phyloP scores from a whole-genome alignment of 2,797 vertebrate genomes.

The Pipistrellus nathusii region DNA sequence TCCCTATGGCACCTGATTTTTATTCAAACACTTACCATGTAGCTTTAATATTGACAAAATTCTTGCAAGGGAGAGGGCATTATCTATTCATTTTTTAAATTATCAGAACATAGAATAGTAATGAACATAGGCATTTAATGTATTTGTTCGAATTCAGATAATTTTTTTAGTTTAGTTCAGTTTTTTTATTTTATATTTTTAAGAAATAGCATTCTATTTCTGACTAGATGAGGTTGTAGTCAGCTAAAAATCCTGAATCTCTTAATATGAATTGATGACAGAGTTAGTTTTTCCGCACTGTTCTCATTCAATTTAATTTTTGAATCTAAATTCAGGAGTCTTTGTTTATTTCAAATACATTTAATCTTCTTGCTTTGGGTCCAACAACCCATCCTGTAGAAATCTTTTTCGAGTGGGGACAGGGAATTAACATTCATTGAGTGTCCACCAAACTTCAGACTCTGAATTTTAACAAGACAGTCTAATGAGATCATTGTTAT shows the following conservation, averaged over 20 bases:
- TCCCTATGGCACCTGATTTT: background rate
- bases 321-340: constrained; percentile 10
- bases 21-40: background rate
- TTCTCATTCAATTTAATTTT: constrained; percentile 56
- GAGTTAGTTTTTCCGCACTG: background rate
- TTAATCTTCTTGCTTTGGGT: constrained; percentile 32
- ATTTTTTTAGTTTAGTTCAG: background rate
- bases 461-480: background rate
- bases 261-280: constrained; percentile 35
- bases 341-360: constrained; percentile 24
- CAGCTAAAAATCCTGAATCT: constrained; percentile 2
- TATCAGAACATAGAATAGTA: background rate
- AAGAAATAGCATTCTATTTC: constrained; percentile 13
- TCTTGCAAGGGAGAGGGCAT: background rate
- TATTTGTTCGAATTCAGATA: constrained; percentile 14
- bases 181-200: background rate
- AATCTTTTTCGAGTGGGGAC: background rate
- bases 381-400: background rate
- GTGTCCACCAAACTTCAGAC: background rate
- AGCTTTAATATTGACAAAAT: constrained; percentile 43
- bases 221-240: constrained; percentile 20
- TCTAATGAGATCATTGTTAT: background rate
- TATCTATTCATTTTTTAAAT: constrained; percentile 33
- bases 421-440: background rate
- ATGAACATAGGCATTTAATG: constrained; percentile 2